Evolutionary conservation across 1,140 invertebrate species (phyloP).

Genomic region (Saccostrea cuccullata): DNA sequence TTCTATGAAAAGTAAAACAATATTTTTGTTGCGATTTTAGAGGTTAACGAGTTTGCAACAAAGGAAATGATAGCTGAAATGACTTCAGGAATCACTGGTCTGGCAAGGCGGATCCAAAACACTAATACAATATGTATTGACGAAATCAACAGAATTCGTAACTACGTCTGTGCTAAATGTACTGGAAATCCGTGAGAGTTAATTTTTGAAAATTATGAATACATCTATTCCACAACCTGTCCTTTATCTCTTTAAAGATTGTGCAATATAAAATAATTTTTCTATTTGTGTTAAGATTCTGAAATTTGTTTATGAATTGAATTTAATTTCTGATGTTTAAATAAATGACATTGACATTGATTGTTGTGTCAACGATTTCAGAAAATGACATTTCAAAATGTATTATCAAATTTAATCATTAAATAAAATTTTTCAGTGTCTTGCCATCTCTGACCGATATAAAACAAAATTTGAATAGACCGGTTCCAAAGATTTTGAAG

Average conservation of each 20-base stretch:
- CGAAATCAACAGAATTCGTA: background rate
- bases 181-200: background rate
- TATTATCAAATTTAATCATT: too few species aligned
- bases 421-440: background rate
- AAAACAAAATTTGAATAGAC: background rate
- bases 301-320: too few species aligned
- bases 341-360: too few species aligned
- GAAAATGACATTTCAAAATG: too few species aligned
- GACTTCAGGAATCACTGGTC: background rate
- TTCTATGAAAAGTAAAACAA: background rate
- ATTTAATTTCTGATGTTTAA: too few species aligned
- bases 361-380: too few species aligned
- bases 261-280: too few species aligned
- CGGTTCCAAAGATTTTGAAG: background rate
- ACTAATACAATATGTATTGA: background rate
- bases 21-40: background rate
- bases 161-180: background rate
- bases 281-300: too few species aligned
- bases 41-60: background rate
- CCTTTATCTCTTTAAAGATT: too few species aligned
- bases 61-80: background rate
- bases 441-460: background rate
- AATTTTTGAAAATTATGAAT: background rate
- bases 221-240: background rate
- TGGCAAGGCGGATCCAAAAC: background rate